A percentile compares a stretch with the other conserved stretches of the same genome.
These are phyloP conservation scores for Cyanistes caeruleus DNA, from an alignment of 2,113 vertebrate genomes.

Conservation along the genomic window DNA sequence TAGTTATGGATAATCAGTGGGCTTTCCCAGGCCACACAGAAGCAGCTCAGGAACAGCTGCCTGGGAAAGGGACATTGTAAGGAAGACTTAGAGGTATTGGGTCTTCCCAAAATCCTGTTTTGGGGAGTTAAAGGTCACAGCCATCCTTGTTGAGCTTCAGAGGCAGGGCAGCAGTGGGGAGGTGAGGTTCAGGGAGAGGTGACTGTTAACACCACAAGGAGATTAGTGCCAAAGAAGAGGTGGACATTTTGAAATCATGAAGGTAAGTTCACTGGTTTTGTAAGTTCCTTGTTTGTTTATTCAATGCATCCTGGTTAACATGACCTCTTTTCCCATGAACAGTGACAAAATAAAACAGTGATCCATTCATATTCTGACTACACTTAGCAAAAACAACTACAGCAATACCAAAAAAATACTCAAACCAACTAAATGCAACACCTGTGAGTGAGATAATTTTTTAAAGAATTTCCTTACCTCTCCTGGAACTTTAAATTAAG, in stretches of 20 bases:
- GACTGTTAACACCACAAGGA: neutral
- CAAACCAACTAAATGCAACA: neutral
- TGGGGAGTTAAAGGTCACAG: neutral
- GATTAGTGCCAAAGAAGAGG: neutral
- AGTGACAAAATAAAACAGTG: neutral
- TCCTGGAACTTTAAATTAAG: neutral
- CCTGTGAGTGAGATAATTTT: neutral
- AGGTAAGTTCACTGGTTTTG: neutral
- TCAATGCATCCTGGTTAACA: neutral
- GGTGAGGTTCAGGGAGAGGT: accelerated
- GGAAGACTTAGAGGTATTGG: neutral
- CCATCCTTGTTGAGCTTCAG: neutral
- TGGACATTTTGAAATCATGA: neutral
- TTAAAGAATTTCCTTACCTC: neutral
- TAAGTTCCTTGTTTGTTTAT: neutral
- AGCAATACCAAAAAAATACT: neutral
- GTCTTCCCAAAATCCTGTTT: neutral
- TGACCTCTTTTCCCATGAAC: neutral
- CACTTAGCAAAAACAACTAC: neutral
- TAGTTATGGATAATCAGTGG: neutral
- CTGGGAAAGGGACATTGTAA: neutral
- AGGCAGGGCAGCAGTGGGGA: neutral
- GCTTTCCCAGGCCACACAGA: neutral
- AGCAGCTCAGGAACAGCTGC: neutral
- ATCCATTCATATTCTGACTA: neutral